Evolutionary conservation across 2,797 vertebrate species (phyloP).

Genomic region (Prionace glauca): DNA sequence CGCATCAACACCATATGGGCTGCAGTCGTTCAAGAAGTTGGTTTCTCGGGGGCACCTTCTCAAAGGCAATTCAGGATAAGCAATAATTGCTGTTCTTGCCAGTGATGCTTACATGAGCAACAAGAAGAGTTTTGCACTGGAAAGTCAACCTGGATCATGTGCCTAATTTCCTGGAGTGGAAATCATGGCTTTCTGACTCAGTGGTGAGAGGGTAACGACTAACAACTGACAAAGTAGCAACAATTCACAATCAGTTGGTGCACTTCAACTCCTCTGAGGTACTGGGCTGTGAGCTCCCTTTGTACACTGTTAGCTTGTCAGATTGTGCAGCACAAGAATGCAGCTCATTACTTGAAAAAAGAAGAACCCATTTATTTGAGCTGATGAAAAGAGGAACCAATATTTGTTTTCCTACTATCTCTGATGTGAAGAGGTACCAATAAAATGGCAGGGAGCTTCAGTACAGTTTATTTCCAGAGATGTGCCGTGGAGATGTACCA

Average conservation of each 20-base stretch:
- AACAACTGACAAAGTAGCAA: neutral
- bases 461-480: constrained; percentile 21
- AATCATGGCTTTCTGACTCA: neutral
- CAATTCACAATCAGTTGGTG: neutral
- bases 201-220: too few relatives aligned
- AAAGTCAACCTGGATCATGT: neutral
- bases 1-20: neutral
- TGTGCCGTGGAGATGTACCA: neutral
- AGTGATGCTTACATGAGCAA: too few relatives aligned
- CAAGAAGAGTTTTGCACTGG: too few relatives aligned
- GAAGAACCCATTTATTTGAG: neutral
- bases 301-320: neutral
- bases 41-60: neutral
- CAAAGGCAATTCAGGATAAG: neutral
- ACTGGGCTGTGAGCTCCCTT: neutral
- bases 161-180: neutral
- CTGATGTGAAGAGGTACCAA: neutral
- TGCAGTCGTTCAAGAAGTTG: too few relatives aligned
- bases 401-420: constrained; percentile 24
- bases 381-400: constrained; percentile 9
- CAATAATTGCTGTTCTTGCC: neutral
- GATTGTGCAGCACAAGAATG: neutral
- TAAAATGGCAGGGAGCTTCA: neutral
- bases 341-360: constrained; percentile 6
- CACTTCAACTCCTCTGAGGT: neutral